A percentile compares a stretch with the other conserved stretches of the same genome.
These are phyloP conservation scores for Ligdia adustata DNA, from an alignment of 2,888 invertebrate species.

Conservation along the genomic window DNA sequence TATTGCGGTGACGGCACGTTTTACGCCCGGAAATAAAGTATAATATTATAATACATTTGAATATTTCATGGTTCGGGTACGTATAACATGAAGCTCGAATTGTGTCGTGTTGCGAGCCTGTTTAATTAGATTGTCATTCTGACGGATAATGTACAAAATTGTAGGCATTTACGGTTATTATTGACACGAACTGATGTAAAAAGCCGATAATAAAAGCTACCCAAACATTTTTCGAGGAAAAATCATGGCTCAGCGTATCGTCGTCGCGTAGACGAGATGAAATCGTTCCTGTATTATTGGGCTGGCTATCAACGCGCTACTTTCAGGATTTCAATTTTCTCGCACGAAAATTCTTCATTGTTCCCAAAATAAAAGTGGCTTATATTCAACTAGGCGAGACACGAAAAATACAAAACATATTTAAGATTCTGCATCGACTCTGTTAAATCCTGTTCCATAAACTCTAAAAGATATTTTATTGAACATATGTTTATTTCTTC, in stretches of 20 bases:
- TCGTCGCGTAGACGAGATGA: slow-evolving; percentile 12
- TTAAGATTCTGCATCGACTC: no score
- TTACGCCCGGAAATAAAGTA: not conserved
- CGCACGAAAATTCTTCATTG: slow-evolving; percentile 15
- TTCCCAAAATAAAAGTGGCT: slow-evolving; percentile 4
- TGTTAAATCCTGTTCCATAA: no score
- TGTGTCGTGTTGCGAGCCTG: not conserved
- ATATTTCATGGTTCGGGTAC: not conserved
- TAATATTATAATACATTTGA: not conserved
- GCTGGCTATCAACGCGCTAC: slow-evolving; percentile 12
- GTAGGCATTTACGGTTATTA: slow-evolving; percentile 1
- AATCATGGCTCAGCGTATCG: slow-evolving; percentile 4
- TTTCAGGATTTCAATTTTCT: slow-evolving; percentile 22
- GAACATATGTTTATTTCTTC: no score
- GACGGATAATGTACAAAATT: slow-evolving; percentile 7
- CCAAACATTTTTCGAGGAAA: slow-evolving; percentile 11
- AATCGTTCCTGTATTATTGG: slow-evolving; percentile 18
- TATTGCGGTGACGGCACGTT: not conserved
- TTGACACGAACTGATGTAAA: slow-evolving; percentile 3
- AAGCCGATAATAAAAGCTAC: slow-evolving; percentile 3
- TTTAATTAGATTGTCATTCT: slow-evolving; percentile 8
- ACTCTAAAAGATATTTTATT: no score
- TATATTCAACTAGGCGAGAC: not conserved
- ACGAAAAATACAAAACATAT: no score
- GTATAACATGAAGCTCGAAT: not conserved